Conservation (phyloP, 2,113 vertebrate species). For the Malurus alboscapulatus region DNA sequence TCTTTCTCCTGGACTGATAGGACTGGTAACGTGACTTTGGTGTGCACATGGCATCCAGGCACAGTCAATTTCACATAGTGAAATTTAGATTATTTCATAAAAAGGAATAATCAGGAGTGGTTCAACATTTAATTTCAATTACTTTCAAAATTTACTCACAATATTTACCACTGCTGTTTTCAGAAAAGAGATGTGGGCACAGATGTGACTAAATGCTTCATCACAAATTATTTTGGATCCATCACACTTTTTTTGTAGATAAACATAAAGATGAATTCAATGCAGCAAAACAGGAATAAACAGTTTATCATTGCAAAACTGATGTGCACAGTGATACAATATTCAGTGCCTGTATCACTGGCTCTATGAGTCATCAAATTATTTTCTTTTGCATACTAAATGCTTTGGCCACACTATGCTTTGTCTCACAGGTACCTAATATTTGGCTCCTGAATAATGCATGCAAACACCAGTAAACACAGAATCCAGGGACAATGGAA, state of each 20-base stretch:
- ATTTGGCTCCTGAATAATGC: neutral
- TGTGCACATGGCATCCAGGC: neutral
- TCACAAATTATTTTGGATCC: neutral
- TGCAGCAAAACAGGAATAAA: neutral
- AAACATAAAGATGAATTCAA: neutral
- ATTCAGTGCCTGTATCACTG: neutral
- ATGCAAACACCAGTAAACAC: neutral
- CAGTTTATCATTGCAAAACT: neutral
- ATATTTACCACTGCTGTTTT: neutral
- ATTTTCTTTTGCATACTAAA: neutral
- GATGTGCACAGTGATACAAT: neutral
- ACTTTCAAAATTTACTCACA: neutral
- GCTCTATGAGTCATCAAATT: neutral
- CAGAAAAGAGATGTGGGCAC: neutral
- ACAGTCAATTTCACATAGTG: neutral
- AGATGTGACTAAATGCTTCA: neutral
- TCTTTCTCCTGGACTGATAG: neutral
- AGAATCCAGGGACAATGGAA: neutral
- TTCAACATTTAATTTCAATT: neutral
- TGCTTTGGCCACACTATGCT: neutral
- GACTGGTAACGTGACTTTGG: neutral
- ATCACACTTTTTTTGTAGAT: neutral
- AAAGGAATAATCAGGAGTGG: neutral
- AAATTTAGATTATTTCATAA: neutral
- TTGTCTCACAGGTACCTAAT: neutral